Evolutionary conservation across 2,113 vertebrate species (phyloP).

Genomic region (Pseudopodoces humilis): DNA sequence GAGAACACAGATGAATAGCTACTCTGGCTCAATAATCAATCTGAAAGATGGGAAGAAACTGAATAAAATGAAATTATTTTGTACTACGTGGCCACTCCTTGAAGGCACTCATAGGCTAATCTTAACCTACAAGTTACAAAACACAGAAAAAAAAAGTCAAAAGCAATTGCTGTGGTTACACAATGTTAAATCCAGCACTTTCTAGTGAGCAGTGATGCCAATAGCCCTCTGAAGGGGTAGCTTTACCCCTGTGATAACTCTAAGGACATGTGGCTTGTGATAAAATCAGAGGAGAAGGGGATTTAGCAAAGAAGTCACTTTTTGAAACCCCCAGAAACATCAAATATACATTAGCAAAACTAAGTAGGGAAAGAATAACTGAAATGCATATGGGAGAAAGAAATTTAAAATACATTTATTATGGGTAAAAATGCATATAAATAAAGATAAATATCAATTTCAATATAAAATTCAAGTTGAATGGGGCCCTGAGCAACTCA

Average conservation of each 20-base stretch:
- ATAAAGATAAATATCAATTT: background rate
- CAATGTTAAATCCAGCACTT: background rate
- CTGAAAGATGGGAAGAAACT: background rate
- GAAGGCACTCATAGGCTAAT: background rate
- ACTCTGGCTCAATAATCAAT: background rate
- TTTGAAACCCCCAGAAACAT: background rate
- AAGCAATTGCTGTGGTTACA: background rate
- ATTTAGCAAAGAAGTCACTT: background rate
- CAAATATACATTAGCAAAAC: background rate
- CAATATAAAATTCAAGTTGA: background rate
- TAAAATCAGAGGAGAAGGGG: accelerated
- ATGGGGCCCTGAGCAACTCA: background rate
- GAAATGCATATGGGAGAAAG: background rate
- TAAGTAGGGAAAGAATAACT: background rate
- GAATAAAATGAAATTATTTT: background rate
- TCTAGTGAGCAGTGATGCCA: background rate
- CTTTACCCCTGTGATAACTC: background rate
- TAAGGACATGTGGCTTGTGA: background rate
- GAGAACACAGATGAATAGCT: background rate
- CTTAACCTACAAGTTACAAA: background rate
- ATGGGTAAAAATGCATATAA: too few relatives aligned
- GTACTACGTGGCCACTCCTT: background rate
- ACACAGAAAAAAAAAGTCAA: background rate
- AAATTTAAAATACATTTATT: background rate
- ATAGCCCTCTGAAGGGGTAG: background rate